Percentiles rank a stretch among this genome's conserved stretches.
phyloP scores from a whole-genome alignment of 2,797 vertebrate genomes.

The Neomorphus geoffroyi region DNA sequence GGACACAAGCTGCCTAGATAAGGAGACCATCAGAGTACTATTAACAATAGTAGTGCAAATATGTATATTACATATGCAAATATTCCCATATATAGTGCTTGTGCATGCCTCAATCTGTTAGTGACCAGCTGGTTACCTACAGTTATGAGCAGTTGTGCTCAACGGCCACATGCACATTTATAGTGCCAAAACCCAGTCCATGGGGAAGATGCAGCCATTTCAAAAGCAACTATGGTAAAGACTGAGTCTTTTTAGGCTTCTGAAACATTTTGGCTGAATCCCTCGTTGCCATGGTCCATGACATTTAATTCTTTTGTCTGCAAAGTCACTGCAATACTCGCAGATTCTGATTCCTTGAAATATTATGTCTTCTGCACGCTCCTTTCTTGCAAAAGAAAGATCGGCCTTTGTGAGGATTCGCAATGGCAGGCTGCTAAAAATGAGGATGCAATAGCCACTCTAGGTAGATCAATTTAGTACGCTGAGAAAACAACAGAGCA shows the following conservation, averaged over 20 bases:
- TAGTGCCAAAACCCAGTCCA: not conserved
- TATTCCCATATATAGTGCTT: not conserved
- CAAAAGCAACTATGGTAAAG: not conserved
- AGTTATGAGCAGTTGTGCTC: not conserved
- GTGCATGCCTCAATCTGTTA: not conserved
- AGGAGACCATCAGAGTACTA: not conserved
- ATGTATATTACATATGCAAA: not conserved
- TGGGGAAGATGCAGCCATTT: not conserved
- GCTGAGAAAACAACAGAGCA: not conserved
- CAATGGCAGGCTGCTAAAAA: constrained; percentile 24
- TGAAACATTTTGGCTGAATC: not conserved
- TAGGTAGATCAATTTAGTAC: not conserved
- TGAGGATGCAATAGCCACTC: constrained; percentile 18
- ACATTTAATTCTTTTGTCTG: not conserved
- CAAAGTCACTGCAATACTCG: not conserved
- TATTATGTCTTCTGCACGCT: not conserved
- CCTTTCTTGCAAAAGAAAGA: constrained; percentile 14
- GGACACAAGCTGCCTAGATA: not conserved
- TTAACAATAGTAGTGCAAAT: not conserved
- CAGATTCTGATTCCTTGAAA: not conserved
- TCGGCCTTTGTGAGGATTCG: constrained; percentile 24
- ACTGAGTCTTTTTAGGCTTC: not conserved
- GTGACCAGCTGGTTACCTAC: not conserved
- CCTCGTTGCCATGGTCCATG: not conserved
- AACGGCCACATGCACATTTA: not conserved